These are phyloP conservation scores for Eurosta solidaginis DNA, from an alignment of 1,140 invertebrate genomes.

Conservation along the genomic window DNA sequence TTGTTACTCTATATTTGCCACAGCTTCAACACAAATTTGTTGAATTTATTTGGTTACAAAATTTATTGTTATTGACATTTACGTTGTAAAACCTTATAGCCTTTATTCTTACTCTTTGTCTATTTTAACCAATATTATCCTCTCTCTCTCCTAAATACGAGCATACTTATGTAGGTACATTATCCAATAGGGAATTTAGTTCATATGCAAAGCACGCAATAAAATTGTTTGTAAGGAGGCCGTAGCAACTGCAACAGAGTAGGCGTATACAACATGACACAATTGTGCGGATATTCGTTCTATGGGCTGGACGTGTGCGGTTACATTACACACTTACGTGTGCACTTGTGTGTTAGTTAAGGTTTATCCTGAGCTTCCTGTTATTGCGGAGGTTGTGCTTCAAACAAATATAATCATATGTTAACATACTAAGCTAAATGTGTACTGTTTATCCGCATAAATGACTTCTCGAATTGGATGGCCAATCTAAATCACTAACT, in stretches of 20 bases:
- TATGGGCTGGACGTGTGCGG: not conserved
- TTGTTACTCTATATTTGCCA: too few relatives aligned
- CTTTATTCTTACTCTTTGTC: not conserved
- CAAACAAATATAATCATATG: not conserved
- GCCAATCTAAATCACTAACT: not conserved
- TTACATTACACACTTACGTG: not conserved
- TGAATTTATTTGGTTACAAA: conserved; percentile 22
- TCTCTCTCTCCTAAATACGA: not conserved
- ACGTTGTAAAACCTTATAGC: not conserved
- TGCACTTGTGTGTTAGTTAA: not conserved
- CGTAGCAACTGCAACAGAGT: too few relatives aligned
- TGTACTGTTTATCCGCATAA: not conserved
- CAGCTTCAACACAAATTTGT: not conserved
- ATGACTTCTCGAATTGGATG: not conserved
- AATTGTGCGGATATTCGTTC: not conserved
- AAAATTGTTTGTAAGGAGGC: too few relatives aligned
- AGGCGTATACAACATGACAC: not conserved
- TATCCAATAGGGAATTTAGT: too few relatives aligned
- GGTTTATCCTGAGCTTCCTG: too few relatives aligned
- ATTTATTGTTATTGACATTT: conserved; percentile 28
- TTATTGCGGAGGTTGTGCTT: not conserved
- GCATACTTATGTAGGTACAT: too few relatives aligned
- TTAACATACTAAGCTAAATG: not conserved
- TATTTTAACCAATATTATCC: too few relatives aligned
- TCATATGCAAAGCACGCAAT: conserved; percentile 5